Evolutionary conservation across 2,113 vertebrate genomes (phyloP), one percentile per base, ranked within the genome.

Genomic region (Dermatemys mawii): DNA sequence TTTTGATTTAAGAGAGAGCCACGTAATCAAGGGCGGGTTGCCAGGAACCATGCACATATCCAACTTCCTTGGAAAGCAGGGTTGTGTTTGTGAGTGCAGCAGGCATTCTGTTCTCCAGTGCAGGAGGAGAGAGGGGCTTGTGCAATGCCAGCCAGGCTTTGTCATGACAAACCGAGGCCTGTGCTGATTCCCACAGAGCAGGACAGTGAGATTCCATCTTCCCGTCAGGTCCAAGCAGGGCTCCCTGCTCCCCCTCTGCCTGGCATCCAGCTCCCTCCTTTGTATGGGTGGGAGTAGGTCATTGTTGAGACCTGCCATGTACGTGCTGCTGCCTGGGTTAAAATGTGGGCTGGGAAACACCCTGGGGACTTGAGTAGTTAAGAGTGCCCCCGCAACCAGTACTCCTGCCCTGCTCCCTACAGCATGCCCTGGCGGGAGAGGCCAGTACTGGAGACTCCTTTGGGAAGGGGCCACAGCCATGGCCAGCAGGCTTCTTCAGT

Each of bases 211-310:
- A 5, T 19, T 48, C 50, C 22, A 60, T 0, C 1, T 90, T 41
- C 78, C 70, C 29, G n/a, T 57, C 5, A 1, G 38, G 73, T 91
- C 29, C 1, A 2, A 48, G 49, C 48, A 3, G 16, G 19, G 63
- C 49, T 48, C 44, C 48, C 32, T 22, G 35, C 26, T 12, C 22
- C 41, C 26, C 38, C 46, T 17, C 57, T 29, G 32, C n/a, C 55
- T 8, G 2, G 0, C 1, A 27, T 88, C 21, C 75, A 76, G 54
- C 80, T 81, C 19, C 48, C 26, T 8, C 10, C 51, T 46, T 91
- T 38, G 27, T 32, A 8, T 38, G 50, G 17, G 0, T 0, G n/a
- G 7, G 35, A 63, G 53, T 0, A 3, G 32, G 44, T 38, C 0
- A 1, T 50, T 0, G 2, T 44, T 55, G 55, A 14, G 41, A 46